Base-by-base conservation (phyloP, 2,113 vertebrate species). In the Paraplagusia blochii region DNA sequence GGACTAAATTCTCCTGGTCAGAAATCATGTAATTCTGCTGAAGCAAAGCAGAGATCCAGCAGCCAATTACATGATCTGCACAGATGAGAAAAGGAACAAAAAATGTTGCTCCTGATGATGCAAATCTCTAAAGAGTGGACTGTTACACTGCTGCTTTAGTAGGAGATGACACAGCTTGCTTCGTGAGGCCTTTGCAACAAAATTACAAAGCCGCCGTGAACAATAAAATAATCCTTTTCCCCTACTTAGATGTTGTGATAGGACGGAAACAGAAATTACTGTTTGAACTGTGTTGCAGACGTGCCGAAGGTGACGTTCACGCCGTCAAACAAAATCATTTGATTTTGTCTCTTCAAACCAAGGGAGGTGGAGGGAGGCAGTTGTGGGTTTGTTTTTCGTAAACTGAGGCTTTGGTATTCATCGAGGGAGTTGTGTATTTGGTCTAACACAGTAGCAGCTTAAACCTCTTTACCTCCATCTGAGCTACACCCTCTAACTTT, bases 301-400 rank as follows among this genome's bases (percentile, higher is more conserved):
- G 40, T 45, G 43, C 58, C 33, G 61, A 76, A 46, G 44, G 14
- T 3, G 61, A 63, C 55, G 58, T 55, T 51, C 47, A 38, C 70
- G 65, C 43, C 56, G 22, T 63, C 62, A 62, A 80, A 73, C 62
- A 43, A 53, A 63, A 76, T n/a, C n/a, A n/a, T n/a, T n/a, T n/a
- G 39, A 61, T n/a, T 54, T 45, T 64, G 60, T 50, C 69, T 64
- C 44, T 45, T 19, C 56, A 54, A 53, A 53, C 42, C 0, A n/a
- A 65, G 44, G 54, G 34, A 77, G 65, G 49, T 44, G 61, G 62
- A 45, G 54, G 47, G 58, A 46, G 33, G 55, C 34, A 19, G 44
- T 3, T 19, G 33, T 55, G 47, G 57, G 59, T 72, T 66, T 80
- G 47, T 69, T 65, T 83, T 81, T 85, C 58, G 78, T 72, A 68